Percentiles rank a stretch among this genome's conserved stretches.
Conservation (phyloP, 2,888 invertebrate genomes). For the Tineola bisselliella region DNA sequence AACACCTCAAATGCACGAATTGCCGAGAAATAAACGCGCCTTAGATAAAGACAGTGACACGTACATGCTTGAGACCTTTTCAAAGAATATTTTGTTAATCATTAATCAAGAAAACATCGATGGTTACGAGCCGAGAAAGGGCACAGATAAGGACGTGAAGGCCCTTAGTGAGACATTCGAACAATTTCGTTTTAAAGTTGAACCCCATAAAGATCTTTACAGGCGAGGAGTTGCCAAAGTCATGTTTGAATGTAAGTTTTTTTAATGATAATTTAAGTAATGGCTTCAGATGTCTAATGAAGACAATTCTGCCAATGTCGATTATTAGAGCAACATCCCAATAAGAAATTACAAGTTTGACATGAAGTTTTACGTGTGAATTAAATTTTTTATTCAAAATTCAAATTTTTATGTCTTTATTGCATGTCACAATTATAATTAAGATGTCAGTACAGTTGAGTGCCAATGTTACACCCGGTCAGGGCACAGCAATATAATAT, state of each 20-base stretch:
- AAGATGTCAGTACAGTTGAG: too few relatives aligned
- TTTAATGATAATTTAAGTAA: not conserved
- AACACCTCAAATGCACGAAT: not conserved
- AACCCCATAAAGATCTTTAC: slow-evolving; percentile 30
- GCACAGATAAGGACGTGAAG: slow-evolving; percentile 39
- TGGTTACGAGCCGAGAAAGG: slow-evolving; percentile 33
- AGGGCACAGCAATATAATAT: too few relatives aligned
- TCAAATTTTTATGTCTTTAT: too few relatives aligned
- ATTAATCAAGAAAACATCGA: slow-evolving; percentile 39
- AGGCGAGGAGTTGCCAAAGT: slow-evolving; percentile 32
- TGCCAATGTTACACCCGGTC: too few relatives aligned
- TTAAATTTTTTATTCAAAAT: too few relatives aligned
- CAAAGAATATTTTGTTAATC: slow-evolving; percentile 42
- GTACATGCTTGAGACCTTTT: slow-evolving; percentile 43
- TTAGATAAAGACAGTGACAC: slow-evolving; percentile 32
- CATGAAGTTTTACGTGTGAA: too few relatives aligned
- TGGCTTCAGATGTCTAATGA: too few relatives aligned
- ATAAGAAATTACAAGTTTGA: too few relatives aligned
- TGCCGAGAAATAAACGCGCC: slow-evolving; percentile 25
- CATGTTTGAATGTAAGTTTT: slow-evolving; percentile 30
- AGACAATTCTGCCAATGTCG: too few relatives aligned
- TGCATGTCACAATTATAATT: too few relatives aligned
- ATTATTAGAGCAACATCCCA: too few relatives aligned
- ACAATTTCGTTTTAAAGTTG: slow-evolving; percentile 36
- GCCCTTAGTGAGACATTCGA: slow-evolving; percentile 33